Conservation (phyloP, 2,888 invertebrate species). For the Dryobotodes eremita region DNA sequence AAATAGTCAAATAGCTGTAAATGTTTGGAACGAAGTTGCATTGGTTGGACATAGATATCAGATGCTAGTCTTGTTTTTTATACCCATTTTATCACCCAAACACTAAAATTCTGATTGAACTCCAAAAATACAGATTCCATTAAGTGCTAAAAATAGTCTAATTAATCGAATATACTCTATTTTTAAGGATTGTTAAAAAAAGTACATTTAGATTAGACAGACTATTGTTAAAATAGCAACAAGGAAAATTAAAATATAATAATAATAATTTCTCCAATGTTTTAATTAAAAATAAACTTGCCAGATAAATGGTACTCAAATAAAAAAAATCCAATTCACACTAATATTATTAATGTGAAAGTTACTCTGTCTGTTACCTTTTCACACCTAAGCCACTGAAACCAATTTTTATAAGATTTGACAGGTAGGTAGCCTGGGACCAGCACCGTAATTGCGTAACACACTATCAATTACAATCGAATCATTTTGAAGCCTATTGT, state of each 20-base stretch:
- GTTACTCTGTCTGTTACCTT: neutral
- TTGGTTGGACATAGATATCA: neutral
- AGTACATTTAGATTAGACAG: neutral
- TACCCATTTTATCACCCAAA: neutral
- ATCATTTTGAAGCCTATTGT: too few species aligned
- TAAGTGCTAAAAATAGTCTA: neutral
- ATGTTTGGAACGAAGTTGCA: neutral
- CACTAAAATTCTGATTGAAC: neutral
- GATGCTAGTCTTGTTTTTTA: neutral
- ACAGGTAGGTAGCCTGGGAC: too few species aligned
- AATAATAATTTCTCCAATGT: neutral
- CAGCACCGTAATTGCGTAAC: too few species aligned
- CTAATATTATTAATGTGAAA: neutral
- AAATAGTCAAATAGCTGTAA: neutral
- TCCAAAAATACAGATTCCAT: neutral
- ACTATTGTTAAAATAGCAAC: neutral
- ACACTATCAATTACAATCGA: too few species aligned
- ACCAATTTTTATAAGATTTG: neutral
- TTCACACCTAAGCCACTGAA: neutral
- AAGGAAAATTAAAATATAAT: neutral
- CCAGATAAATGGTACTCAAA: too few species aligned
- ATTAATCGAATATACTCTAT: neutral
- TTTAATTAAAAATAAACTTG: too few species aligned
- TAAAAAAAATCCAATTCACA: neutral
- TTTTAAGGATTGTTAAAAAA: neutral